Percentiles rank a stretch among this genome's conserved stretches.
Conservation (phyloP, 2,113 vertebrate species). For the Pagrus major region DNA sequence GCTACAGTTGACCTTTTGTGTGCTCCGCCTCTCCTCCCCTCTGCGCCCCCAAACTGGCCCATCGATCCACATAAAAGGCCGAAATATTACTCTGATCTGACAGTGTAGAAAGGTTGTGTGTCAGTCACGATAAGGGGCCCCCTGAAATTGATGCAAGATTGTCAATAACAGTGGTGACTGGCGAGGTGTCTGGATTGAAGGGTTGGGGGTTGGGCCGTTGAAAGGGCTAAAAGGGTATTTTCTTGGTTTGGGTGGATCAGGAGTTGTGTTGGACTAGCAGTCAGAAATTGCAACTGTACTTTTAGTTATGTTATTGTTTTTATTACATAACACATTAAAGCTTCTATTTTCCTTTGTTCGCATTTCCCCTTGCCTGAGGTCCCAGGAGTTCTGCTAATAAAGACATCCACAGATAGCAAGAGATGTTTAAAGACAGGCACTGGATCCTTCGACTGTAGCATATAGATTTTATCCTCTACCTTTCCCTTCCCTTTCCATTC, state of each 20-base stretch:
- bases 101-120: conserved; percentile 84
- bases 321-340: conserved; percentile 1
- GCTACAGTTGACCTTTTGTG: conserved; percentile 82
- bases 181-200: conserved; percentile 34
- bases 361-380: background rate
- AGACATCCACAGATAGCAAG: conserved; percentile 53
- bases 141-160: conserved; percentile 82
- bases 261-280: background rate
- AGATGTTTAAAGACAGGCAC: conserved; percentile 55
- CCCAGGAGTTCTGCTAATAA: conserved; percentile 36
- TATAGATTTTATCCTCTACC: conserved; percentile 68
- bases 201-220: conserved; percentile 12
- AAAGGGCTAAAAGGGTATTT: conserved; percentile 12
- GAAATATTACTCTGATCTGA: conserved; percentile 86
- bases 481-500: conserved; percentile 36
- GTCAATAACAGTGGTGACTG: conserved; percentile 76
- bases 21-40: conserved; percentile 68
- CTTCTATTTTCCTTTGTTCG: conserved; percentile 7
- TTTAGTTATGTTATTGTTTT: background rate
- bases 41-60: conserved; percentile 71
- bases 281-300: conserved; percentile 22
- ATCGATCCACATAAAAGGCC: conserved; percentile 84
- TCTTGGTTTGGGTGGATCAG: conserved; percentile 21
- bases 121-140: conserved; percentile 80
- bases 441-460: conserved; percentile 49